Conservation (phyloP, 2,797 vertebrate genomes). For the Gallinago stenura region DNA sequence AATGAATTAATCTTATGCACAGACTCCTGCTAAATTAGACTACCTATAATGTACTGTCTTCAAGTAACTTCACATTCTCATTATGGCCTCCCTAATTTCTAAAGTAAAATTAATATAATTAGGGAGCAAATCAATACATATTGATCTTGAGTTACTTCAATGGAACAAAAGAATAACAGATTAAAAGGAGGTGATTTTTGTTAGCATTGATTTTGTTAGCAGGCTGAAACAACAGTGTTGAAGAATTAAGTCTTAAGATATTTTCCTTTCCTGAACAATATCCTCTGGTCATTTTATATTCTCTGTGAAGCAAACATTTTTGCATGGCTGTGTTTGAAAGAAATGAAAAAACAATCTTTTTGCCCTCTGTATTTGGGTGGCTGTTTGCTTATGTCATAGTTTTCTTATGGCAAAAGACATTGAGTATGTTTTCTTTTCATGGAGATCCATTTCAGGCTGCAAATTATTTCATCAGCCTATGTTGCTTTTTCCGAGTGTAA, state of each 20-base stretch:
- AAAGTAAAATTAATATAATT: conserved; percentile 83
- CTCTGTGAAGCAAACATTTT: conserved; percentile 41
- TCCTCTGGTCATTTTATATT: conserved; percentile 31
- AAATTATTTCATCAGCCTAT: conserved; percentile 72
- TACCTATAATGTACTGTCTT: conserved; percentile 79
- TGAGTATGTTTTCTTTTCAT: conserved; percentile 65
- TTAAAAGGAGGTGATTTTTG: conserved; percentile 78
- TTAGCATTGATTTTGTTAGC: conserved; percentile 68
- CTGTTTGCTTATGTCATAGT: neutral
- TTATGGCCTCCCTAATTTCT: conserved; percentile 81
- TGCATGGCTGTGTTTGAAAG: conserved; percentile 16
- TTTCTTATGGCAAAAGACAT: conserved; percentile 52
- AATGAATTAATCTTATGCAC: conserved; percentile 83
- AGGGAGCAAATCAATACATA: conserved; percentile 83
- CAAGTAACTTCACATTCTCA: conserved; percentile 82
- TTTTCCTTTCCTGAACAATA: conserved; percentile 64
- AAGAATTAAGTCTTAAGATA: conserved; percentile 79
- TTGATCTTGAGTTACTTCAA: conserved; percentile 78
- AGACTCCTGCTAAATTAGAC: conserved; percentile 77
- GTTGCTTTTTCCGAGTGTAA: conserved; percentile 61
- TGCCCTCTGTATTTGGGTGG: neutral
- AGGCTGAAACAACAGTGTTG: conserved; percentile 70
- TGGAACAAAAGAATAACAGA: conserved; percentile 80
- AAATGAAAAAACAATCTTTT: conserved; percentile 15
- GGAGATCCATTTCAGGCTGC: conserved; percentile 68